phyloP scores from a whole-genome alignment of 2,113 vertebrate species.

The Saiga tatarica region DNA sequence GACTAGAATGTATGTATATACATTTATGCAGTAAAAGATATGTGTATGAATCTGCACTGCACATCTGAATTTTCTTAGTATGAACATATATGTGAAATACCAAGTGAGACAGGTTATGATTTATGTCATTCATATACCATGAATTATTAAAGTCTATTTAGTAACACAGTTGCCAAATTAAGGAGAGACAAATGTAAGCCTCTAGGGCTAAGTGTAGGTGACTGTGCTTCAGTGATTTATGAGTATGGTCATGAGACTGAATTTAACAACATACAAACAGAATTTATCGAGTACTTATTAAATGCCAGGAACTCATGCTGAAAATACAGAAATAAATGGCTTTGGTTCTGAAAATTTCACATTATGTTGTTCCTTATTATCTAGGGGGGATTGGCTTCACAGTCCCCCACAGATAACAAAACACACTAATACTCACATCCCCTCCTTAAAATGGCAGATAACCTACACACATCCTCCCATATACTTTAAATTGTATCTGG shows the following conservation, averaged over 20 bases:
- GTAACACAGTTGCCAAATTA: conserved; percentile 1
- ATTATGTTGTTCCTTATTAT: not conserved
- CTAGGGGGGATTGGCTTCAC: not conserved
- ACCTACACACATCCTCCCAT: not conserved
- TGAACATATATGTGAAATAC: not conserved
- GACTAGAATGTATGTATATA: not conserved
- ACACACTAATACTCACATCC: not conserved
- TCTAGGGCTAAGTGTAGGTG: not conserved
- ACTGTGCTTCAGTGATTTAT: not conserved
- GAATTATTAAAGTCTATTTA: conserved; percentile 33
- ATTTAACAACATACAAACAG: not conserved
- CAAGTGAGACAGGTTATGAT: not conserved
- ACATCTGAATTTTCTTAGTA: not conserved
- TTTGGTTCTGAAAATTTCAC: not conserved
- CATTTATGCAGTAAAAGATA: not conserved
- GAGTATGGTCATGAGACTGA: not conserved
- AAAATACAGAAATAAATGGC: not conserved
- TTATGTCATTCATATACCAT: not conserved
- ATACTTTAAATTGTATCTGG: not conserved
- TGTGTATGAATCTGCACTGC: rapidly evolving
- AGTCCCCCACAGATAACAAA: not conserved
- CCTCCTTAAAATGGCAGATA: not conserved
- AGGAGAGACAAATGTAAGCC: not conserved
- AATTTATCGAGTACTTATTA: not conserved
- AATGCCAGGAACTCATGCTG: not conserved